phyloP scores from a whole-genome alignment of 1,140 invertebrate genomes.

The Zaprionus capensis region DNA sequence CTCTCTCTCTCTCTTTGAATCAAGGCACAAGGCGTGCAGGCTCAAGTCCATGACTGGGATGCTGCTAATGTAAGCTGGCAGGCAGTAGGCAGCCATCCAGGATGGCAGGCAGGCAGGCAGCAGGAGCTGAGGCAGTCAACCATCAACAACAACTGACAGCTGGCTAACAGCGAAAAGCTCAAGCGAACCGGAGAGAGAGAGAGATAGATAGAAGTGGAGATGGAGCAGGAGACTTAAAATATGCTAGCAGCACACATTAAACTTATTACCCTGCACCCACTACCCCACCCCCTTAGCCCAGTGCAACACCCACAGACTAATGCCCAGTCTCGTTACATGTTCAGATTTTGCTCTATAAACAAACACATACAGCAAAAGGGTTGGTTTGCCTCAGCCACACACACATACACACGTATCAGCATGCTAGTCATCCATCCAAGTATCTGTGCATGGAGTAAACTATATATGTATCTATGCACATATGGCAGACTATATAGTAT shows the following conservation, averaged over 20 bases:
- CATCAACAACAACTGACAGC: constrained; percentile 77
- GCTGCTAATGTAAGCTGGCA: constrained; percentile 51
- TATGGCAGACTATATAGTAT: constrained; percentile 22
- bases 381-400: constrained; percentile 59
- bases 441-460: constrained; percentile 22
- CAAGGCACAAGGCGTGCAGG: constrained; percentile 19
- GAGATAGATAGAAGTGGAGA: neutral
- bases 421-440: constrained; percentile 44
- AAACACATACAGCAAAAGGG: constrained; percentile 70
- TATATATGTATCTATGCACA: constrained; percentile 24
- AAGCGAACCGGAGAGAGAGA: constrained; percentile 27
- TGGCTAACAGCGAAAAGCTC: constrained; percentile 67
- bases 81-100: neutral
- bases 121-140: constrained; percentile 50
- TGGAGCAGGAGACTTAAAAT: constrained; percentile 60
- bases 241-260: constrained; percentile 80
- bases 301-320: constrained; percentile 31
- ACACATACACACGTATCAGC: constrained; percentile 53
- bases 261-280: constrained; percentile 67
- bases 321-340: constrained; percentile 58
- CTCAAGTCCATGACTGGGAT: constrained; percentile 45
- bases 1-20: constrained; percentile 13
- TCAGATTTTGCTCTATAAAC: constrained; percentile 66
- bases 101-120: neutral
- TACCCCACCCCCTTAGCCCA: constrained; percentile 1